Percentiles rank a stretch among this genome's conserved stretches.
These are phyloP conservation scores for Oryzaephilus surinamensis DNA, from an alignment of 1,140 invertebrate species.

Conservation along the genomic window DNA sequence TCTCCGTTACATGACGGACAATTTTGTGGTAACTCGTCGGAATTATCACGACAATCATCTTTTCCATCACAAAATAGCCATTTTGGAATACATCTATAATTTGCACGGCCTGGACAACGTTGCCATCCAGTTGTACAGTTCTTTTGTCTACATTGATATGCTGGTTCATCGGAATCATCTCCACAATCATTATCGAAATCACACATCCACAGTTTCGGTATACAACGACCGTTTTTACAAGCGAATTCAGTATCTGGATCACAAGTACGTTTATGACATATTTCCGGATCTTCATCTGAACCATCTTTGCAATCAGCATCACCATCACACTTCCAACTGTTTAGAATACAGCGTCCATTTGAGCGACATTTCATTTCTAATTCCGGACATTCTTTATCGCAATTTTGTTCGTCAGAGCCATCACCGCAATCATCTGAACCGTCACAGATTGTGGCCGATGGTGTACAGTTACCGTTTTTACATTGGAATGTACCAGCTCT, in stretches of 20 bases:
- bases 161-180: constrained; percentile 89
- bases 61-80: constrained; percentile 94
- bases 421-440: constrained; percentile 84
- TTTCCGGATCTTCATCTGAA: constrained; percentile 79
- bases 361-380: constrained; percentile 87
- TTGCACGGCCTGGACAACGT: constrained; percentile 76
- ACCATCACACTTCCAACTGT: constrained; percentile 92
- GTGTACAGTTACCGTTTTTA: constrained; percentile 84
- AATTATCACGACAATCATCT: constrained; percentile 82
- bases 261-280: constrained; percentile 76
- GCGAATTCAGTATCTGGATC: constrained; percentile 73
- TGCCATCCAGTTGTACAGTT: constrained; percentile 90
- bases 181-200: constrained; percentile 89
- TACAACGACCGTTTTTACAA: constrained; percentile 89
- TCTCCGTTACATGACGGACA: constrained; percentile 79
- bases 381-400: constrained; percentile 74
- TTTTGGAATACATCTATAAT: constrained; percentile 84
- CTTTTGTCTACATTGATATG: constrained; percentile 78
- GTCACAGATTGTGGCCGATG: constrained; percentile 86
- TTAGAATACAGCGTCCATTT: constrained; percentile 66
- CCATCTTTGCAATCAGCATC: constrained; percentile 92
- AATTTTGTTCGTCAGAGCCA: constrained; percentile 71
- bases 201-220: constrained; percentile 93
- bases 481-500: constrained; percentile 89
- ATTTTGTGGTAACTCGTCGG: constrained; percentile 78